These are phyloP conservation scores for Glaucopsyche alexis DNA, from an alignment of 2,888 invertebrate genomes.

Conservation along the genomic window DNA sequence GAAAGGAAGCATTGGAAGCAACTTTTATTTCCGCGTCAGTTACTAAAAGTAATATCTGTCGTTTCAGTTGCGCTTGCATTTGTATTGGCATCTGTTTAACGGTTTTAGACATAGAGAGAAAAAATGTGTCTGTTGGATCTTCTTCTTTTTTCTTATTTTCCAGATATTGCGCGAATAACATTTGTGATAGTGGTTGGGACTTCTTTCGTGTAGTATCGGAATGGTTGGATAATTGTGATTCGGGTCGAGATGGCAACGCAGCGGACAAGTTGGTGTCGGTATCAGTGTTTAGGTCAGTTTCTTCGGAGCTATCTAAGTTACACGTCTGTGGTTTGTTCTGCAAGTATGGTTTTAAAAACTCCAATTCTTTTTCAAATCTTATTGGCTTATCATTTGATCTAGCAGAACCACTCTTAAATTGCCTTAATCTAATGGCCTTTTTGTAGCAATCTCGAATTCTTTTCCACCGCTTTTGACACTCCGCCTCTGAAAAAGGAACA, in stretches of 20 bases:
- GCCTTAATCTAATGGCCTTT: constrained; percentile 36
- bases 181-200: constrained; percentile 37
- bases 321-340: constrained; percentile 39
- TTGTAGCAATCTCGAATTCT: constrained; percentile 38
- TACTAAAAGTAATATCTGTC: constrained; percentile 33
- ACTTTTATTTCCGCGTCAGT: constrained; percentile 33
- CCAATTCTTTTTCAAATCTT: constrained; percentile 36
- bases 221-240: constrained; percentile 37
- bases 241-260: constrained; percentile 32
- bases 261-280: constrained; percentile 19
- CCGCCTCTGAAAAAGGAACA: constrained; percentile 37
- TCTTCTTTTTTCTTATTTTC: constrained; percentile 38
- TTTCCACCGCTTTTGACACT: constrained; percentile 33
- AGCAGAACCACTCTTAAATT: constrained; percentile 37
- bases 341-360: constrained; percentile 37
- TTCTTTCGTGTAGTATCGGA: constrained; percentile 34
- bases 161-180: constrained; percentile 38
- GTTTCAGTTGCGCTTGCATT: constrained; percentile 35
- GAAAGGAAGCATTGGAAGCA: constrained; percentile 36
- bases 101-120: constrained; percentile 38
- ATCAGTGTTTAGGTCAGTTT: constrained; percentile 31
- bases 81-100: constrained; percentile 33
- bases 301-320: constrained; percentile 37
- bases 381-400: constrained; percentile 34
- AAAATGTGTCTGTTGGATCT: constrained; percentile 39